A percentile compares a stretch with the other conserved stretches of the same genome.
Evolutionary conservation across 2,888 invertebrate species (phyloP).

Genomic region (Coleophora flavipennella): DNA sequence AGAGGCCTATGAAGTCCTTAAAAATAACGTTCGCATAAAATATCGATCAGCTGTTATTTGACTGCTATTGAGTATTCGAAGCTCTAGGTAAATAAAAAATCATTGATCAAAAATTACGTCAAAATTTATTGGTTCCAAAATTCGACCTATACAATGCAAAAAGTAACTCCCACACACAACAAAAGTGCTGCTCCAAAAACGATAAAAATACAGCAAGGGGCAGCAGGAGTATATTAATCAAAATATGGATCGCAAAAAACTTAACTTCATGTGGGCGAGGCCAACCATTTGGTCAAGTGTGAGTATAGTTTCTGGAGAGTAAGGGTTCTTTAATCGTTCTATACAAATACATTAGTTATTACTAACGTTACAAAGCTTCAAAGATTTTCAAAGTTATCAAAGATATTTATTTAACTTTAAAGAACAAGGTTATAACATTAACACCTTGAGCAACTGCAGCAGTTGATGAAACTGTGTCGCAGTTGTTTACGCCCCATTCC

Average conservation of each 20-base stretch:
- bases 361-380: too few relatives aligned
- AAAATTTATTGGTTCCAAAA: conserved; percentile 9
- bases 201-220: conserved; percentile 41
- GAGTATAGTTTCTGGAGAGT: neutral
- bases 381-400: too few relatives aligned
- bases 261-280: conserved; percentile 38
- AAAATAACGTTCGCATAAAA: too few relatives aligned
- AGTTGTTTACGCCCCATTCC: too few relatives aligned
- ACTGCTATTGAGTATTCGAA: too few relatives aligned
- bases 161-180: conserved; percentile 23
- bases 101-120: neutral
- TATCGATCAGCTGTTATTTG: too few relatives aligned
- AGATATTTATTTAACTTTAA: too few relatives aligned
- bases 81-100: neutral
- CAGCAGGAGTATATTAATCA: conserved; percentile 52
- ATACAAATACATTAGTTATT: too few relatives aligned
- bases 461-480: too few relatives aligned
- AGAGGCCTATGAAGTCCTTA: too few relatives aligned
- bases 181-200: conserved; percentile 50
- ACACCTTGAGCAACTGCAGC: too few relatives aligned
- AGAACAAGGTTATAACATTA: too few relatives aligned
- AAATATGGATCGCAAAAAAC: conserved; percentile 57
- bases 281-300: conserved; percentile 15
- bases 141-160: conserved; percentile 20
- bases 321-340: conserved; percentile 19